A percentile compares a stretch with the other conserved stretches of the same genome.
Evolutionary conservation across 2,797 vertebrate species (phyloP).

Genomic region (Acestrorhynchus altus): DNA sequence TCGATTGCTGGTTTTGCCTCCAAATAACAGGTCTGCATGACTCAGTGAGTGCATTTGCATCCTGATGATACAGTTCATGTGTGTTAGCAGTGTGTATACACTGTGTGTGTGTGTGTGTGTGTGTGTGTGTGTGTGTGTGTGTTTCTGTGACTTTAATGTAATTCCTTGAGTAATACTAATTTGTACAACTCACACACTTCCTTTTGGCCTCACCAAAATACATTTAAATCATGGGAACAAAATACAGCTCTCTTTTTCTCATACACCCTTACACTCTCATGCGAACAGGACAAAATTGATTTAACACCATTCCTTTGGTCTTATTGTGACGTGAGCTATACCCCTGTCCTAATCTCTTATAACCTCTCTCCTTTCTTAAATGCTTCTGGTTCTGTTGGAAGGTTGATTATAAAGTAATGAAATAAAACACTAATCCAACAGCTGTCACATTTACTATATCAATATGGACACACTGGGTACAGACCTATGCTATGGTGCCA

Average conservation of each 20-base stretch:
- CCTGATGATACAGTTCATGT: constrained; percentile 36
- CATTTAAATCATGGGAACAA: not conserved
- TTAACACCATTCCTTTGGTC: not conserved
- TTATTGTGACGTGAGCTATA: no score
- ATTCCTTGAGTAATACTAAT: not conserved
- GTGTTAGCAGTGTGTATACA: constrained; percentile 6
- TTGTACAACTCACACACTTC: not conserved
- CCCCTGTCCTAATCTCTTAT: not conserved
- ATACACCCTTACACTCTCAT: not conserved
- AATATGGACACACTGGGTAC: not conserved
- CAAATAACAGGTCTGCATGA: constrained; percentile 54
- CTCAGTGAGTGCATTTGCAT: constrained; percentile 51
- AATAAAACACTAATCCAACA: not conserved
- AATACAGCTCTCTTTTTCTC: not conserved
- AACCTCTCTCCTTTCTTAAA: not conserved
- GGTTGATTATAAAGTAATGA: not conserved
- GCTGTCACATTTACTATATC: not conserved
- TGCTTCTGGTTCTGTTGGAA: not conserved
- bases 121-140: constrained; percentile 26
- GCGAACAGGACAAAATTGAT: not conserved
- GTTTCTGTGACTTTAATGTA: constrained; percentile 1
- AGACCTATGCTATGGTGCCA: not conserved
- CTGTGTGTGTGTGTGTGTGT: constrained; percentile 18
- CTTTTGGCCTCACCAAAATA: not conserved
- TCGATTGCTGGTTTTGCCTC: constrained; percentile 56